Evolutionary conservation across 2,888 invertebrate species (phyloP).

Genomic region (Eilema griseolum): DNA sequence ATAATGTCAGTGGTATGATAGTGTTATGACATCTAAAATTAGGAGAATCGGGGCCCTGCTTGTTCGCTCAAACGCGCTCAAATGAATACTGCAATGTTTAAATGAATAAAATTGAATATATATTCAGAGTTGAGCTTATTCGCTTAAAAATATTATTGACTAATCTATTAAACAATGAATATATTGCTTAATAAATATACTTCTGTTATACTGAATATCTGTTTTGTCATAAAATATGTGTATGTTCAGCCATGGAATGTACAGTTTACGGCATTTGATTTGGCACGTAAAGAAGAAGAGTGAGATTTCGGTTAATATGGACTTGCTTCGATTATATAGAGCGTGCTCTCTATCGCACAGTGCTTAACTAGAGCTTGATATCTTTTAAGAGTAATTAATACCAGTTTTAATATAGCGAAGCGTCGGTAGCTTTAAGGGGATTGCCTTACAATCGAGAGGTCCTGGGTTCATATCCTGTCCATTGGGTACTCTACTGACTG

Average conservation of each 20-base stretch:
- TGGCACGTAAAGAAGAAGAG: background rate
- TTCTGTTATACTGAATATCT: background rate
- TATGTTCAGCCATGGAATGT: no score
- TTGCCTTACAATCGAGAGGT: no score
- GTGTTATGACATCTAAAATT: no score
- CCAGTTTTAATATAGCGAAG: no score
- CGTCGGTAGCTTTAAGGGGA: background rate
- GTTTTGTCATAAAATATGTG: background rate
- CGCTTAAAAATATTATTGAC: slow-evolving; percentile 3
- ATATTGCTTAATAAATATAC: background rate
- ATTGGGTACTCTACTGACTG: no score
- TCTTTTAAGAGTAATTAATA: no score
- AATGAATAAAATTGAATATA: background rate
- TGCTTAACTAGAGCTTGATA: background rate
- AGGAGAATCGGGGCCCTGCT: no score
- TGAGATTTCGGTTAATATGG: background rate
- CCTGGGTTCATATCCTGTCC: no score
- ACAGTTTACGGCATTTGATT: background rate
- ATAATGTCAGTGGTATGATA: no score
- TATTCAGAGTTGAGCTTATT: slow-evolving; percentile 4
- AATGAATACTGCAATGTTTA: background rate
- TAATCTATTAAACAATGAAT: background rate
- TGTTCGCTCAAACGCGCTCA: background rate
- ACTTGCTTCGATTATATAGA: background rate
- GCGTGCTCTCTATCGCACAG: background rate